Base-by-base conservation (phyloP, 2,888 invertebrate species). In the Aromia moschata region DNA sequence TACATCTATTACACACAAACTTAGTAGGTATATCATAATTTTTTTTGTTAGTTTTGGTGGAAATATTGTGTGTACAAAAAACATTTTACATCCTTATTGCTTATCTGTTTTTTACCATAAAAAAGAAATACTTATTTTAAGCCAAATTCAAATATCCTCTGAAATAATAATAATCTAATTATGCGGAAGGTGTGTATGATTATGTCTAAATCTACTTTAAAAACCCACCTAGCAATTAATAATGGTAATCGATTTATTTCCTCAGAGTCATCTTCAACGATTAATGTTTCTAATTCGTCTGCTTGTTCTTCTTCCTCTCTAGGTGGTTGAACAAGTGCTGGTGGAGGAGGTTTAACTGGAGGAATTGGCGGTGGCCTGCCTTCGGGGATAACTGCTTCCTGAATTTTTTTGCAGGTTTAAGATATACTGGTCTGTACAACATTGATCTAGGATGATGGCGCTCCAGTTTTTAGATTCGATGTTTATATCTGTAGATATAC, bases 201-300 rank as follows among this genome's bases (percentile, higher is more conserved):
- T n/a, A n/a, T 2, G n/a, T 15, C n/a, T n/a, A n/a, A n/a, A n/a
- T n/a, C n/a, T n/a, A n/a, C n/a, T n/a, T n/a, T n/a, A n/a, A n/a
- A n/a, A n/a, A 40, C 51, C 60, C 87, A 49, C 54, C 74, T 75
- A 51, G 70, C 71, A 16, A 77, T 74, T 45, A 78, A 57, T 60
- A 78, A 66, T 9, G 79, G 77, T 12, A 77, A 56, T 38, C 73
- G 70, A 37, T 65, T 62, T 33, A 65, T 49, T 2, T 60, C 60
- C 17, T 71, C 70, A 3, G n/a, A n/a, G n/a, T 46, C 61, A 2
- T 40, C 46, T 20, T 47, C 64, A 11, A 10, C 18, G 7, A 46
- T 45, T 36, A n/a, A 4, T 9, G 20, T 10, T 30, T 37, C 25
- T 36, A n/a, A 4, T 9, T 14, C n/a, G 17, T 37, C 25, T 14